Evolutionary conservation across 2,113 vertebrate genomes (phyloP).

Genomic region (Syrrhaptes paradoxus): DNA sequence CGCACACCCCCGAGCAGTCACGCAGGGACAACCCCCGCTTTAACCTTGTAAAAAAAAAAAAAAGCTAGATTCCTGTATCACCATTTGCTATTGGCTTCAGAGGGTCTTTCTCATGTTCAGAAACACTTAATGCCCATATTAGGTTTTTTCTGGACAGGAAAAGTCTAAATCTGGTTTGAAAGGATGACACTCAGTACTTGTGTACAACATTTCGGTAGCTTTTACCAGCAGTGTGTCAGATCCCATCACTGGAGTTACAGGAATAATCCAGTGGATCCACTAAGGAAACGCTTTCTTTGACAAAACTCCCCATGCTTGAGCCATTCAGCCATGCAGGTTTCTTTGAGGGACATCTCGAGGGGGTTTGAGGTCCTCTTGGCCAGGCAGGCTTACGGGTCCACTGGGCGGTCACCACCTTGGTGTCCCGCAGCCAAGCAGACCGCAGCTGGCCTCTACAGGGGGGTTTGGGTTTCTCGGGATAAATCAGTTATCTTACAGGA

Average conservation of each 20-base stretch:
- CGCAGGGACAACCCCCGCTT: background rate
- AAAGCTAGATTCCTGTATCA: background rate
- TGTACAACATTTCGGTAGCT: background rate
- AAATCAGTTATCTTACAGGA: background rate
- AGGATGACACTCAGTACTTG: background rate
- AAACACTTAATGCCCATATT: background rate
- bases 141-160: constrained; percentile 1
- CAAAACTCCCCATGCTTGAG: background rate
- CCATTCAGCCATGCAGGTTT: background rate
- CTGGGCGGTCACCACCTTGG: background rate
- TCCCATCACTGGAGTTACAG: background rate
- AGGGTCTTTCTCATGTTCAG: background rate
- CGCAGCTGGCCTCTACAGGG: background rate
- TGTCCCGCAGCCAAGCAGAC: background rate
- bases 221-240: background rate
- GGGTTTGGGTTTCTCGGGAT: background rate
- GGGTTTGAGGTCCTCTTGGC: background rate
- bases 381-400: background rate
- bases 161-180: background rate
- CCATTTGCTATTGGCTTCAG: background rate
- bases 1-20: background rate
- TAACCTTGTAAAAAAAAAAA: background rate
- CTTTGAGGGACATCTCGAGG: background rate
- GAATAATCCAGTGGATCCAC: constrained; percentile 11
- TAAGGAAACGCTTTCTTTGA: background rate